These are phyloP conservation scores for Lepus oiostolus DNA, from an alignment of 2,797 vertebrate genomes.

Conservation along the genomic window DNA sequence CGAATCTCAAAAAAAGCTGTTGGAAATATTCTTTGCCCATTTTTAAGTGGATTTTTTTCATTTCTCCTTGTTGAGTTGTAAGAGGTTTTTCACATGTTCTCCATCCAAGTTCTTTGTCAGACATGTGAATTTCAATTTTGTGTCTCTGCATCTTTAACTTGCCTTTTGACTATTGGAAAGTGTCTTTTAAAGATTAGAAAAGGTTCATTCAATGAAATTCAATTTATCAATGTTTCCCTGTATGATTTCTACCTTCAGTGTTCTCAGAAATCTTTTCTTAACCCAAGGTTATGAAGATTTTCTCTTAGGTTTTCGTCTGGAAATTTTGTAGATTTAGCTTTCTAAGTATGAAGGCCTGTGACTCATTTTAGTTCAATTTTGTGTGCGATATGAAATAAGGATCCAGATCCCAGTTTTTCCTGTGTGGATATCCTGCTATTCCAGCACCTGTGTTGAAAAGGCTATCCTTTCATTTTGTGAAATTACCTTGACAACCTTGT, in stretches of 20 bases:
- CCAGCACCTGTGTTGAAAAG: neutral
- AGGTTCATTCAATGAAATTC: neutral
- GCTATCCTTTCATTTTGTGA: neutral
- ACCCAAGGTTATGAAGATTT: neutral
- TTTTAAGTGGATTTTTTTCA: neutral
- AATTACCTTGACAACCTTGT: neutral
- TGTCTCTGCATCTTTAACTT: neutral
- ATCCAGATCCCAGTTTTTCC: neutral
- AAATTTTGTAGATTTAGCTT: neutral
- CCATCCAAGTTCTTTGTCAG: neutral
- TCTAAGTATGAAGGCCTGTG: neutral
- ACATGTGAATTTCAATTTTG: neutral
- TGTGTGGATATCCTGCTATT: neutral
- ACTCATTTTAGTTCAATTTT: neutral
- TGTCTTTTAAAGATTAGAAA: neutral
- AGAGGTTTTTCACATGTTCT: neutral
- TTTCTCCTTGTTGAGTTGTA: neutral
- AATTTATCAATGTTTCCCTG: neutral
- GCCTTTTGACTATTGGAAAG: neutral
- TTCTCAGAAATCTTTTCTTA: neutral
- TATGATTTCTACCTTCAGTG: neutral
- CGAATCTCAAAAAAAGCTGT: neutral
- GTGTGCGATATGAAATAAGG: neutral
- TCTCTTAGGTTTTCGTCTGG: neutral
- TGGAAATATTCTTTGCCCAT: neutral